These are phyloP conservation scores for Sylvilagus bachmani DNA, from an alignment of 2,113 vertebrate genomes.

Conservation along the genomic window DNA sequence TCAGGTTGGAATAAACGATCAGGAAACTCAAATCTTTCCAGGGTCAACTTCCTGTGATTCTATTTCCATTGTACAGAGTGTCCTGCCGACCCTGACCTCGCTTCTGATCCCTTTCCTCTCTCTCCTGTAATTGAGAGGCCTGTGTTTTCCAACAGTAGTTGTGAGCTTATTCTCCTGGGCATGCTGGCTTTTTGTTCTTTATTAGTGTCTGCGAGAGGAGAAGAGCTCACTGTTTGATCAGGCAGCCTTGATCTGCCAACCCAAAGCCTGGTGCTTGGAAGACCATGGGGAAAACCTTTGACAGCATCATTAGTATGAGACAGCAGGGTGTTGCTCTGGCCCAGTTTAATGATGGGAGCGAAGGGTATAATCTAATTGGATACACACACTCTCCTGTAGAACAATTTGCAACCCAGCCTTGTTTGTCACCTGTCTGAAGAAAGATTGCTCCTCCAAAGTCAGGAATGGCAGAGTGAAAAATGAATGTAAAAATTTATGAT, in stretches of 20 bases:
- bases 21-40: neutral
- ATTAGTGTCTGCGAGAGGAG: neutral
- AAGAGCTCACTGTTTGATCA: rapidly evolving
- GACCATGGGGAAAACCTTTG: constrained; percentile 54
- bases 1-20: neutral
- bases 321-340: neutral
- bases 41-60: neutral
- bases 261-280: constrained; percentile 53
- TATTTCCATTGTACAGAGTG: neutral
- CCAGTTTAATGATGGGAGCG: constrained; percentile 36
- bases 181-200: neutral
- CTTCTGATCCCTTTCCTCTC: neutral
- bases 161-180: neutral
- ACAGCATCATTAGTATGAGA: constrained; percentile 56
- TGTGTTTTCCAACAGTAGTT: neutral
- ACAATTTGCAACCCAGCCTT: constrained; percentile 44
- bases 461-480: neutral
- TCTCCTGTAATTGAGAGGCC: neutral
- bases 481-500: neutral
- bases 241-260: constrained; percentile 7
- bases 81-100: neutral
- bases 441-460: neutral
- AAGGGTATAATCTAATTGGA: constrained; percentile 62
- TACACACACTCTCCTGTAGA: neutral
- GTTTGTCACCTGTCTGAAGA: constrained; percentile 45